Base-by-base conservation (phyloP, 2,888 invertebrate genomes). In the Ophion obscuratus region DNA sequence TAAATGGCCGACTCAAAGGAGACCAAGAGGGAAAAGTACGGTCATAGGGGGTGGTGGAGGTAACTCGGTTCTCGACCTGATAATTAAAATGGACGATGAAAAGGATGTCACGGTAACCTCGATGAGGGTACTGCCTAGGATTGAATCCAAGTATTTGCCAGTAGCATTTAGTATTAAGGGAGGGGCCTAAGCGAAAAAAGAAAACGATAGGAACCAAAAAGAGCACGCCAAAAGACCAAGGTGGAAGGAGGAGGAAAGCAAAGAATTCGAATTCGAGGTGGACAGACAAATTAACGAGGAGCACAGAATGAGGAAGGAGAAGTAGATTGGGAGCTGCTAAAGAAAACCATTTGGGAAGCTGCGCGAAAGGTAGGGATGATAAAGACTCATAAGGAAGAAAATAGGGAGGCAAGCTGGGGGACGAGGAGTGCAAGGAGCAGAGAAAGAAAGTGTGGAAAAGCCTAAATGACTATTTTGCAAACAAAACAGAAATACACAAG, bases 131-230 rank as follows among this genome's bases (percentile, higher is more conserved):
- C 27, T 10, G 47, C 11, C 40, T 0, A 77, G 84, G 27, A 57
- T 57, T 1, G 85, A 79, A 7, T 87, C 85, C 0, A 85, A 85
- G 24, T 82, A 85, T 53, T 14, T 75, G 0, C 85, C 85, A 20
- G 36, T 85, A 24, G 61, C 24, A 2, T 31, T 78, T 14, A 36
- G 7, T 11, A 11, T 84, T 11, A 31, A n/a, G 5, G 24, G 9
- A 11, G 11, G 44, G 36, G 61, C 3, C 0, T 20, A 5, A 1
- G 20, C 14, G n/a, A 62, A 27, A 44, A 57, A 5, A 57, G 0
- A 31, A 31, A 11, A n/a, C 10, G 17, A 36, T 44, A 71, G 9
- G 20, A 76, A 9, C 20, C 20, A 6, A n/a, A 17, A 59, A 0
- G 77, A 44, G 17, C 24, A 44, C 14, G 57, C 17, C 20, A 68